Conservation (phyloP, 2,888 invertebrate genomes). For the Colostygia pectinataria region DNA sequence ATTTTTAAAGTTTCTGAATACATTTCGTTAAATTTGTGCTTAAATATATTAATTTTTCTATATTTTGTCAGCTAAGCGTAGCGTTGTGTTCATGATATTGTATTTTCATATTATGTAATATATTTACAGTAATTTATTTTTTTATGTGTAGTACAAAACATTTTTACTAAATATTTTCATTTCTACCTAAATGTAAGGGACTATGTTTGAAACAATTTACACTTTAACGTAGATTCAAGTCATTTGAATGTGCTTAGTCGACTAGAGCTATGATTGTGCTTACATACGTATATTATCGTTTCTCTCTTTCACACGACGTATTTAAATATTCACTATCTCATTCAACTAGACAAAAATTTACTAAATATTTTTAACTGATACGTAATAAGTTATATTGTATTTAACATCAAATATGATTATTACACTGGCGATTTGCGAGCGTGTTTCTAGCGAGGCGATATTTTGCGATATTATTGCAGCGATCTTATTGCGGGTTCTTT, state of each 20-base stretch:
- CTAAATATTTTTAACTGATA: not conserved
- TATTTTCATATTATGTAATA: constrained; percentile 30
- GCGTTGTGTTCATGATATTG: constrained; percentile 47
- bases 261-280: constrained; percentile 53
- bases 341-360: not conserved
- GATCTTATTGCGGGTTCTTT: too few species aligned
- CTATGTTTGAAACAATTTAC: constrained; percentile 38
- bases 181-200: constrained; percentile 39
- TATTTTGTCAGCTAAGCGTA: constrained; percentile 59
- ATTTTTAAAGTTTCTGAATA: constrained; percentile 37
- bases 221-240: constrained; percentile 32
- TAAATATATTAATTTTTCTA: constrained; percentile 33
- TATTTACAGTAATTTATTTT: constrained; percentile 50
- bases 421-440: too few species aligned
- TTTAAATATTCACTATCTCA: constrained; percentile 10
- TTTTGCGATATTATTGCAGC: too few species aligned
- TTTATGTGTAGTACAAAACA: constrained; percentile 68
- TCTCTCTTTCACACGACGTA: constrained; percentile 38
- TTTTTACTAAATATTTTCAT: constrained; percentile 61
- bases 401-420: too few species aligned
- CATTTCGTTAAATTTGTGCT: constrained; percentile 25
- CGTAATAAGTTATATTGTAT: too few species aligned
- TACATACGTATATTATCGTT: constrained; percentile 36
- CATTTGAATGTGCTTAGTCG: constrained; percentile 44
- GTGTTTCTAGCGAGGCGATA: too few species aligned